A percentile compares a stretch with the other conserved stretches of the same genome.
phyloP scores from a whole-genome alignment of 64 coral and sea anemone species.

The Stylophora pistillata region DNA sequence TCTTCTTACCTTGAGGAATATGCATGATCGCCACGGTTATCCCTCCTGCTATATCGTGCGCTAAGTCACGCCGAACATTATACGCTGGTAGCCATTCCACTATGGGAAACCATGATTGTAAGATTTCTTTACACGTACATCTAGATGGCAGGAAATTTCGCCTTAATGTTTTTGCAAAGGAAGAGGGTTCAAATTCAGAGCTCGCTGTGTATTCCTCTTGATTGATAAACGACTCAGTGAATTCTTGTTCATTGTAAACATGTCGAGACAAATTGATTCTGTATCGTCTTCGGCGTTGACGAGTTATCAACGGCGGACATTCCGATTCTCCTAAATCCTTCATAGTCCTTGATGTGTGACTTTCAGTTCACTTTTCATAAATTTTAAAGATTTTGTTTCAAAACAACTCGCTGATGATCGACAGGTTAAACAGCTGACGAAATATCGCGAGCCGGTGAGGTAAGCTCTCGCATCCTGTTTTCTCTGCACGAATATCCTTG shows the following conservation, averaged over 20 bases:
- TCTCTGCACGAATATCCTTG: not conserved
- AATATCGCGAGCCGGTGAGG: not conserved
- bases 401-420: not conserved
- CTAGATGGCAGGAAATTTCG: constrained; percentile 27
- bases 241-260: constrained; percentile 64
- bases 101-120: constrained; percentile 87
- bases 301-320: not conserved
- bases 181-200: not conserved
- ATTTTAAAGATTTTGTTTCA: too few species aligned
- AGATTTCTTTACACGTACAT: constrained; percentile 37
- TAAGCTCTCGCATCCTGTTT: not conserved
- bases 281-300: not conserved
- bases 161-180: not conserved
- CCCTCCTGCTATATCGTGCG: constrained; percentile 70
- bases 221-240: constrained; percentile 41
- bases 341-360: not conserved
- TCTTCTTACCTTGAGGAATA: constrained; percentile 79
- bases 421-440: not conserved
- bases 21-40: constrained; percentile 85
- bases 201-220: constrained; percentile 14
- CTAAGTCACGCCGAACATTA: constrained; percentile 48
- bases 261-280: constrained; percentile 48
- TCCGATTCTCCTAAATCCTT: not conserved
- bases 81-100: constrained; percentile 79
- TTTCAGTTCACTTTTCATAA: not conserved